These are phyloP conservation scores for Deroplatys truncata DNA, from an alignment of 2,888 invertebrate species.

Conservation along the genomic window DNA sequence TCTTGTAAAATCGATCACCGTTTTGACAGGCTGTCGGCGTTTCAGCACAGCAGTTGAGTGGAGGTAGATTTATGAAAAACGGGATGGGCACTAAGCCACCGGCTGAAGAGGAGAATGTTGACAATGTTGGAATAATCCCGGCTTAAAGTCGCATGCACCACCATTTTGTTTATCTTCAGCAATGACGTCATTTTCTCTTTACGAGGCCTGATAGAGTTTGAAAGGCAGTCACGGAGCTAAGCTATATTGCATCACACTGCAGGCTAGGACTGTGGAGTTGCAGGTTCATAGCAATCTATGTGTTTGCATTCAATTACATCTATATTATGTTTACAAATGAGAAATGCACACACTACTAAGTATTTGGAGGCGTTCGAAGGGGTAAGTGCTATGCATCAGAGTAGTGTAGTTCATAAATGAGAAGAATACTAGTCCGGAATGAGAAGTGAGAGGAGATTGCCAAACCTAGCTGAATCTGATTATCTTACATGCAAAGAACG, in stretches of 20 bases:
- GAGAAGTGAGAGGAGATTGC: too few relatives aligned
- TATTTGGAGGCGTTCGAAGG: too few relatives aligned
- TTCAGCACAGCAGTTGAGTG: neutral
- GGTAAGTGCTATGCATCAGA: too few relatives aligned
- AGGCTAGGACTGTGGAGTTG: too few relatives aligned
- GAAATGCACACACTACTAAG: too few relatives aligned
- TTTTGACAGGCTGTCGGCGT: neutral
- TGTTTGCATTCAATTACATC: neutral
- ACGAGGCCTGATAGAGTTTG: neutral
- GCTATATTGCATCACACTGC: neutral
- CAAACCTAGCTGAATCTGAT: too few relatives aligned
- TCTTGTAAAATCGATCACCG: neutral
- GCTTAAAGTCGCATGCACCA: neutral
- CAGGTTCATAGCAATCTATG: too few relatives aligned
- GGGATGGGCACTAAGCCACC: neutral
- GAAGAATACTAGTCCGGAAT: too few relatives aligned
- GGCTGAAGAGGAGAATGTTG: neutral
- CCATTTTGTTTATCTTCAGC: neutral
- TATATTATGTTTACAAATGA: neutral
- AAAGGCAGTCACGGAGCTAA: neutral
- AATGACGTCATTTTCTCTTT: neutral
- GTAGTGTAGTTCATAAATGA: too few relatives aligned
- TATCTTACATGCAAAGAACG: too few relatives aligned
- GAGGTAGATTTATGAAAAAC: neutral
- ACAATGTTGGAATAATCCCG: neutral